A percentile compares a stretch with the other conserved stretches of the same genome.
Evolutionary conservation across 2,888 invertebrate genomes (phyloP).

Genomic region (Elegia similella): DNA sequence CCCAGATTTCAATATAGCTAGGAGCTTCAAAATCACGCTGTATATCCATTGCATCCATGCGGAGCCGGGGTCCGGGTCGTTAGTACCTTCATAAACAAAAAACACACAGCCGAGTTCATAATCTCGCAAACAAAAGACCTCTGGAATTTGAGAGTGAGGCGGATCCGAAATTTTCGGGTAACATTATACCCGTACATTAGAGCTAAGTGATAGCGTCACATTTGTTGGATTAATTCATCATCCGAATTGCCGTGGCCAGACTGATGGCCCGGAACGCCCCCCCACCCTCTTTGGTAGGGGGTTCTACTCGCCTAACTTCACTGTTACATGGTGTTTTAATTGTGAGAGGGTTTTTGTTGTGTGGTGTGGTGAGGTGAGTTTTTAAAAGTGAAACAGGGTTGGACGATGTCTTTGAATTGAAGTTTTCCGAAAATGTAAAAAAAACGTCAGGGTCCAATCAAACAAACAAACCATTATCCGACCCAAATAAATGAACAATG

Average conservation of each 20-base stretch:
- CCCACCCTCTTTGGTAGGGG: conserved; percentile 35
- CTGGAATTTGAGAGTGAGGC: conserved; percentile 56
- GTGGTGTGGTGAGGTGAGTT: conserved; percentile 10
- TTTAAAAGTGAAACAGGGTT: neutral
- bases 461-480: no score
- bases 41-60: no score
- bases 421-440: no score
- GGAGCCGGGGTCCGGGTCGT: no score
- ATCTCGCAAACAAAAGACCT: conserved; percentile 53
- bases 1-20: no score
- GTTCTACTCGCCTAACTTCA: conserved; percentile 46
- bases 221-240: conserved; percentile 82
- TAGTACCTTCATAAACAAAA: neutral
- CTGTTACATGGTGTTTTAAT: conserved; percentile 64
- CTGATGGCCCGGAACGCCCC: conserved; percentile 77
- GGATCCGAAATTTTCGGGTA: conserved; percentile 67
- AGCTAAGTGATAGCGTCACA: conserved; percentile 82
- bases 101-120: conserved; percentile 20
- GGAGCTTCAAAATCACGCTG: no score
- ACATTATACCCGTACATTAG: conserved; percentile 81
- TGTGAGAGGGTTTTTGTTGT: conserved; percentile 35
- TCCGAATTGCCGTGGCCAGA: conserved; percentile 82
- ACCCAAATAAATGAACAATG: no score
- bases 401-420: neutral
- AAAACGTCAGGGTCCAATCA: no score